phyloP scores from a whole-genome alignment of 2,888 invertebrate species.

The Entomobrya multifasciata region DNA sequence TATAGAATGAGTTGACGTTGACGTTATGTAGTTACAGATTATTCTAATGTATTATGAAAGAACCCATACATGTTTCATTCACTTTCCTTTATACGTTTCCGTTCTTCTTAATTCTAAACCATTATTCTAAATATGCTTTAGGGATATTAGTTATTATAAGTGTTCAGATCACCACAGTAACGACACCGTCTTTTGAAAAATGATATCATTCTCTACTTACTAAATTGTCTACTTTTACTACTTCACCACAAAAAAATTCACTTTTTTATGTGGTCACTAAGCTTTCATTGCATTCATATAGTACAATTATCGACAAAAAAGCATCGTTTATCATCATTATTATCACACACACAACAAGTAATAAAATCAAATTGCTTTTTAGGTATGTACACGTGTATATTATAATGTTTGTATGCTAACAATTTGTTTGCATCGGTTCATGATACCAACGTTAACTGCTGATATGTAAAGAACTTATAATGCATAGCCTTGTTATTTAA shows the following conservation, averaged over 20 bases:
- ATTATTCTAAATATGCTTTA: too few species aligned
- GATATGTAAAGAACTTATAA: too few species aligned
- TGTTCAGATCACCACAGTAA: conserved; percentile 23
- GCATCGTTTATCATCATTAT: conserved; percentile 38
- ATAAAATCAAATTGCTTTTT: not conserved
- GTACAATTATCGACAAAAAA: conserved; percentile 43
- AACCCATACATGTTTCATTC: not conserved
- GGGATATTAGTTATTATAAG: conserved; percentile 12
- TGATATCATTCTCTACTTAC: conserved; percentile 32
- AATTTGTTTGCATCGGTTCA: not conserved
- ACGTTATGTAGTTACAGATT: not conserved
- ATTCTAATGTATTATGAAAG: conserved; percentile 13
- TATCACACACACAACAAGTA: not conserved
- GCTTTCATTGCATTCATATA: conserved; percentile 41
- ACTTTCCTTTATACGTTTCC: too few species aligned
- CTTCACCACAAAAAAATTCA: conserved; percentile 19
- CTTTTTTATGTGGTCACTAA: conserved; percentile 41
- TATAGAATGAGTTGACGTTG: not conserved
- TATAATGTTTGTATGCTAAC: not conserved
- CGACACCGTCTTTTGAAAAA: conserved; percentile 17
- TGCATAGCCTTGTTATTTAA: not conserved
- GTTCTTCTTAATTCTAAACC: too few species aligned
- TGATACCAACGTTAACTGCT: not conserved
- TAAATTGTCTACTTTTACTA: not conserved
- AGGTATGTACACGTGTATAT: not conserved